These are phyloP conservation scores for Lateolabrax maculatus DNA, from an alignment of 2,797 vertebrate genomes.

Conservation along the genomic window DNA sequence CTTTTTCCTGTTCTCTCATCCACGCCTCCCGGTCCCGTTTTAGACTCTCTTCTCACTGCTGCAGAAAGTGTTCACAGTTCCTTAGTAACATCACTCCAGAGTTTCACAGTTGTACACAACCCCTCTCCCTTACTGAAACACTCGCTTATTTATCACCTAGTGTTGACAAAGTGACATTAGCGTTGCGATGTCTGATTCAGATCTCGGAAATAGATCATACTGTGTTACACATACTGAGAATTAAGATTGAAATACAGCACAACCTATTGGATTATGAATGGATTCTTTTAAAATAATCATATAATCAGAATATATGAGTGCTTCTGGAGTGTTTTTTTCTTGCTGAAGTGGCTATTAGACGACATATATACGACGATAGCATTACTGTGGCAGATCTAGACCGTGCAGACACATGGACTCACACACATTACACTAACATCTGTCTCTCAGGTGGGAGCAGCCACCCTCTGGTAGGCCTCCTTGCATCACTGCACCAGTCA, in stretches of 20 bases:
- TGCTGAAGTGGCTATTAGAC: slow-evolving; percentile 18
- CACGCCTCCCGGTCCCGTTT: slow-evolving; percentile 11
- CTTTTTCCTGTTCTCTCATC: slow-evolving; percentile 59
- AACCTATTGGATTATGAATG: neutral
- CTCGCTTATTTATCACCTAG: slow-evolving; percentile 4
- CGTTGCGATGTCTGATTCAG: neutral
- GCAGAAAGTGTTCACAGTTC: slow-evolving; percentile 31
- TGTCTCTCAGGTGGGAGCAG: slow-evolving; percentile 71
- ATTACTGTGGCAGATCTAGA: slow-evolving; percentile 1
- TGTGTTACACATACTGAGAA: neutral
- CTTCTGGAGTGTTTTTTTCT: neutral
- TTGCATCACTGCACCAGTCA: slow-evolving; percentile 60
- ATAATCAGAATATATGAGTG: neutral
- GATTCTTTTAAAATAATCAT: neutral
- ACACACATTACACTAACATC: slow-evolving; percentile 54
- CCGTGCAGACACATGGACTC: slow-evolving; percentile 17
- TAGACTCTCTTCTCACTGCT: slow-evolving; percentile 34
- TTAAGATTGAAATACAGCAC: neutral
- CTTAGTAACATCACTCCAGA: slow-evolving; percentile 2
- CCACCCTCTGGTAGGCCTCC: slow-evolving; percentile 45
- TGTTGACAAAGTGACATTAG: slow-evolving; percentile 42
- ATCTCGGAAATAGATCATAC: neutral
- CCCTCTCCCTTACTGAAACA: slow-evolving; percentile 31
- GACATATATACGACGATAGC: slow-evolving; percentile 37
- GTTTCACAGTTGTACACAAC: slow-evolving; percentile 25